phyloP scores from a whole-genome alignment of 2,797 vertebrate genomes.

The Sorex maritimensis region DNA sequence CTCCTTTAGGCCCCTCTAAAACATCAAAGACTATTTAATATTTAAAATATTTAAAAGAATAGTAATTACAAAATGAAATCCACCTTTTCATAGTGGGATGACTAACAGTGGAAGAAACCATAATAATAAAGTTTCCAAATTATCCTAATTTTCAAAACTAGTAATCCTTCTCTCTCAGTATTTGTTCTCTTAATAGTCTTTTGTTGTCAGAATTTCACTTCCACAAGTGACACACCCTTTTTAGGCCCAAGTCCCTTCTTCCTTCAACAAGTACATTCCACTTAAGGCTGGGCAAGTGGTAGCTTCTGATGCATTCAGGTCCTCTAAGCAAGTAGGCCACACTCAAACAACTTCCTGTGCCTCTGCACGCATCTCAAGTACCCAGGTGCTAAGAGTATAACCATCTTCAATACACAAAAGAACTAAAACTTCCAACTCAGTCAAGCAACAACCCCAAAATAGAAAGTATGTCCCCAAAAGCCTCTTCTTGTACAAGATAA shows the following conservation, averaged over 20 bases:
- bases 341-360: neutral
- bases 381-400: neutral
- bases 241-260: neutral
- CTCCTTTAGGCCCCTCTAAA: slow-evolving; percentile 15
- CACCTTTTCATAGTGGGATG: neutral
- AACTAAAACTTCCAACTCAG: slow-evolving; percentile 37
- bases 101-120: slow-evolving; percentile 16
- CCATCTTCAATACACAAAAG: neutral
- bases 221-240: neutral
- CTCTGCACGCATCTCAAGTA: neutral
- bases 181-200: slow-evolving; percentile 32
- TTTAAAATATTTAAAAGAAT: slow-evolving; percentile 14
- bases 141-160: slow-evolving; percentile 46
- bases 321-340: neutral
- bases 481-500: slow-evolving; percentile 12
- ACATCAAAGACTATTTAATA: neutral
- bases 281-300: neutral
- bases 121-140: slow-evolving; percentile 29
- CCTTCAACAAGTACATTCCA: neutral
- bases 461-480: slow-evolving; percentile 43
- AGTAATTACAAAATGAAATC: slow-evolving; percentile 58
- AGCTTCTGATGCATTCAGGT: neutral
- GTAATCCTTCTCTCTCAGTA: slow-evolving; percentile 6
- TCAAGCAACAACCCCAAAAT: neutral
- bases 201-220: slow-evolving; percentile 49